Evolutionary conservation across 2,113 vertebrate species (phyloP), one percentile per base, ranked within the genome.

Genomic region (Coptodon rendalli): DNA sequence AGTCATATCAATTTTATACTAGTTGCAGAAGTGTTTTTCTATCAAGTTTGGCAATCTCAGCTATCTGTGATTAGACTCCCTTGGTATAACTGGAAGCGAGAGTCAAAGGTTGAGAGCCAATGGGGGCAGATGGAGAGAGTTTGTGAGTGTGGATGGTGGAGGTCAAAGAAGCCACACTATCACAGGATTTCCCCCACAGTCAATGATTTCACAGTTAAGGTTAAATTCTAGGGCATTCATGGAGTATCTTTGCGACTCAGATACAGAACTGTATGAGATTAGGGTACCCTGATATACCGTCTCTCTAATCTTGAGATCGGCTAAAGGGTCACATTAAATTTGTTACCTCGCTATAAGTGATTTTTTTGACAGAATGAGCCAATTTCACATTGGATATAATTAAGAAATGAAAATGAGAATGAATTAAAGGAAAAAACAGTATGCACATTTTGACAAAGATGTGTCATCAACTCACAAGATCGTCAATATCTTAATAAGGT

Each of bases 51-150:
- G 50, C 61, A 1, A 94, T 95, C 94, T 91, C 19, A 88, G 92
- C 87, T 88, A 86, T 43, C 38, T 86, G 89, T 92, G 93, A 96
- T 94, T 94, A 94, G 90, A 92, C 96, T 94, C 90, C 54, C 17
- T 86, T 45, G 87, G 91, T 38, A 68, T 90, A 86, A 88, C 89
- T 59, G 76, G 38, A 45, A 59, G 89, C 27, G 43, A 89, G 52
- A 89, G 89, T 93, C 87, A 88, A 85, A 91, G 89, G 91, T 92
- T 50, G 83, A 16, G 6, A 80, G 78, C 61, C 45, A 56, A 27
- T 27, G 63, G 43, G 86, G 79, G 80, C 24, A 50, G 45, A 43
- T 14, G 27, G 31, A 17, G 57, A 31, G 13, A 81, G 9, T 73
- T 57, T 31, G 85, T 79, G 78, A 11, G 53, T 13, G 29, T 22